Conservation (phyloP, 2,888 invertebrate genomes). For the Drosophila melanosoma region DNA sequence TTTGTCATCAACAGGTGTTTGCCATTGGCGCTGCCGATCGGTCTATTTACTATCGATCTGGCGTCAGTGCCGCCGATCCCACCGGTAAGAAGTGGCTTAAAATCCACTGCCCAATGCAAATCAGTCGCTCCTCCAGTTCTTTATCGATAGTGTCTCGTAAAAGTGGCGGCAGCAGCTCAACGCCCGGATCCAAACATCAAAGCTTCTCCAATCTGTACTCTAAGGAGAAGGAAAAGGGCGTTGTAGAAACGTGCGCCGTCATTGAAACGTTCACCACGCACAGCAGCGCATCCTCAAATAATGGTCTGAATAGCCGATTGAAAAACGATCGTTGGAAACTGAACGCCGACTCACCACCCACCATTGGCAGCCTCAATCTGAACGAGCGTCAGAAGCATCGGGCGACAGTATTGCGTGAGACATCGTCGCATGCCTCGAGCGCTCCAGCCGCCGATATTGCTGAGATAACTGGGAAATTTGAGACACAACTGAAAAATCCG, state of each 20-base stretch:
- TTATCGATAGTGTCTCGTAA: constrained; percentile 88
- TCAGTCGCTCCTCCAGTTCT: constrained; percentile 93
- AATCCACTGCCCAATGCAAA: constrained; percentile 92
- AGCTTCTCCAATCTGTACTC: constrained; percentile 87
- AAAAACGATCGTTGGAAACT: constrained; percentile 84
- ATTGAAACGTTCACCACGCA: constrained; percentile 88
- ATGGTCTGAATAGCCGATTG: constrained; percentile 83
- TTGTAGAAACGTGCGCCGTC: constrained; percentile 83
- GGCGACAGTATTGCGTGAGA: constrained; percentile 71
- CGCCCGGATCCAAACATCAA: constrained; percentile 88
- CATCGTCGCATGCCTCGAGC: constrained; percentile 78
- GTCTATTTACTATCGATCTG: constrained; percentile 91
- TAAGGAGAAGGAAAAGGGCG: constrained; percentile 84
- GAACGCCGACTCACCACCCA: constrained; percentile 83
- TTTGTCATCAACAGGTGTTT: constrained; percentile 85
- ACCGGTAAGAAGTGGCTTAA: constrained; percentile 95
- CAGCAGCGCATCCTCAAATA: constrained; percentile 82
- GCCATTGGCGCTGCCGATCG: constrained; percentile 94
- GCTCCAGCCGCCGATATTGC: constrained; percentile 84
- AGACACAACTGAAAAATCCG: constrained; percentile 91
- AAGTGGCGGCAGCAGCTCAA: constrained; percentile 84
- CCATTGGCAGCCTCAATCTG: constrained; percentile 83
- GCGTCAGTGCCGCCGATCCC: constrained; percentile 90
- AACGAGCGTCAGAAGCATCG: constrained; percentile 83
- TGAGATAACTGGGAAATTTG: constrained; percentile 88